Evolutionary conservation across 1,140 invertebrate genomes (phyloP).

Genomic region (Eumaeus atala): DNA sequence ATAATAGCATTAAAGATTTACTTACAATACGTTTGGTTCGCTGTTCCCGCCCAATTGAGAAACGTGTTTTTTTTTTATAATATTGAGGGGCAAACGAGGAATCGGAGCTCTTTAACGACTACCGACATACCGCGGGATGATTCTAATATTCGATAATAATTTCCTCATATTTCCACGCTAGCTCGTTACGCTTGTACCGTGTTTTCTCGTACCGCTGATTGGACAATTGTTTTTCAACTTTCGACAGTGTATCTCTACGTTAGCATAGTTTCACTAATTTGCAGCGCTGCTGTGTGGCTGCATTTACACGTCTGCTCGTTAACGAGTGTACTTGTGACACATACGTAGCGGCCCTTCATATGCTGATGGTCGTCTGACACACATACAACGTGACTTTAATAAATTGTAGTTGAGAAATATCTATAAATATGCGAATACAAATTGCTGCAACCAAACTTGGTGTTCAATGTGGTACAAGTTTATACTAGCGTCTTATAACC

Average conservation of each 20-base stretch:
- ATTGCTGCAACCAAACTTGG: neutral
- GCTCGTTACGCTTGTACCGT: too few species aligned
- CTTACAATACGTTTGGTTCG: too few species aligned
- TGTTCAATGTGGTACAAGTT: too few species aligned
- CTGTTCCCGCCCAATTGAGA: too few species aligned
- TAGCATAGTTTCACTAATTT: constrained; percentile 56
- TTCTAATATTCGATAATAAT: too few species aligned
- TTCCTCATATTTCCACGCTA: too few species aligned
- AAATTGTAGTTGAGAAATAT: neutral
- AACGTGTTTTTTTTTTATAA: too few species aligned
- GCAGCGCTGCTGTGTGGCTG: constrained; percentile 32
- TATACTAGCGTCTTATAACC: too few species aligned
- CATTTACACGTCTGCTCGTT: constrained; percentile 29
- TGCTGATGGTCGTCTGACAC: constrained; percentile 31
- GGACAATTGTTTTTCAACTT: constrained; percentile 25
- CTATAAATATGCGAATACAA: constrained; percentile 3
- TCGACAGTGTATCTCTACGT: constrained; percentile 25
- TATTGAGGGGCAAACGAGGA: too few species aligned
- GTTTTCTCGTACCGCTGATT: constrained; percentile 14
- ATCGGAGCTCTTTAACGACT: too few species aligned
- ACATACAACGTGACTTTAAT: neutral
- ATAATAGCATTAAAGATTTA: too few species aligned
- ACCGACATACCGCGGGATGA: too few species aligned
- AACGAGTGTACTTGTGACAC: constrained; percentile 15
- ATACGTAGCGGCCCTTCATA: constrained; percentile 37